Conservation (phyloP, 2,888 invertebrate genomes). For the Drosophila colorata region DNA sequence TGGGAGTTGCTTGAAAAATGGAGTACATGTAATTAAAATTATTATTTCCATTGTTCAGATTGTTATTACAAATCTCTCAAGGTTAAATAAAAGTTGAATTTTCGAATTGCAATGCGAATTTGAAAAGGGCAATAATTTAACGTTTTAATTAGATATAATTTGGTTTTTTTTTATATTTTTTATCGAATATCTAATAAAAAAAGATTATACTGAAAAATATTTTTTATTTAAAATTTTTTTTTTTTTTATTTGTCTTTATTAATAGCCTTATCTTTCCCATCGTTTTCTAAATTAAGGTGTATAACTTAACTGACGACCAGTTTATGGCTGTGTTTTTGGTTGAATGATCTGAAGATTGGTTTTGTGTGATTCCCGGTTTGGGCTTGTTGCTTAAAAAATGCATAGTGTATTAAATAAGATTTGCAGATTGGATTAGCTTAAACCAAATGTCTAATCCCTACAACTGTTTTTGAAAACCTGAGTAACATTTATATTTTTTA, state of each 20-base stretch:
- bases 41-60: constrained; percentile 23
- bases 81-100: constrained; percentile 28
- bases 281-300: no score
- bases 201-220: neutral
- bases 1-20: neutral
- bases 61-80: constrained; percentile 23
- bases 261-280: no score
- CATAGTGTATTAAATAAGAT: neutral
- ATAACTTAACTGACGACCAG: no score
- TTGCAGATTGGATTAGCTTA: no score
- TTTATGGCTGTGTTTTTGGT: neutral
- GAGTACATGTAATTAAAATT: constrained; percentile 20
- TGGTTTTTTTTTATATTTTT: no score
- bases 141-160: neutral
- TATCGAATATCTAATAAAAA: no score
- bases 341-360: neutral
- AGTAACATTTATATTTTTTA: no score
- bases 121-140: neutral
- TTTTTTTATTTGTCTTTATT: no score
- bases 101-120: constrained; percentile 10
- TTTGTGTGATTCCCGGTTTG: neutral
- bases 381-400: neutral
- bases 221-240: neutral
- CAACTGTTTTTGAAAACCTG: no score
- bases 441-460: no score